phyloP scores from a whole-genome alignment of 2,113 vertebrate genomes.

The Scortum barcoo region DNA sequence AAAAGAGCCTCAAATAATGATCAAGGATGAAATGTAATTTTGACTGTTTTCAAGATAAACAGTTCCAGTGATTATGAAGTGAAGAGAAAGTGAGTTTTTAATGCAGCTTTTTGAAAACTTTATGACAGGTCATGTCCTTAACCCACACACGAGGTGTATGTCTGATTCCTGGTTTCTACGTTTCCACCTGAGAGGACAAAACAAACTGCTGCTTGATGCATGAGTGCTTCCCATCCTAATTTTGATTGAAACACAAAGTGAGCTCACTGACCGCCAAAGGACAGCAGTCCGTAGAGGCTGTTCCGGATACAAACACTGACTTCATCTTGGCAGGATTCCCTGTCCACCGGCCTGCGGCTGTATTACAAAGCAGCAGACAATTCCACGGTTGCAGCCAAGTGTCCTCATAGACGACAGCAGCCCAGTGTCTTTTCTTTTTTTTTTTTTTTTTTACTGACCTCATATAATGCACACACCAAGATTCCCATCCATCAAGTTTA shows the following conservation, averaged over 20 bases:
- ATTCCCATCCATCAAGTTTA: constrained; percentile 70
- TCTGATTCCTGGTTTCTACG: constrained; percentile 18
- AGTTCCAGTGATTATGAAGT: background rate
- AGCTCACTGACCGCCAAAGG: constrained; percentile 71
- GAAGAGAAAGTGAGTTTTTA: background rate
- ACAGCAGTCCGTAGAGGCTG: constrained; percentile 47
- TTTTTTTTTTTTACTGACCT: constrained; percentile 21
- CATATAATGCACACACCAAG: constrained; percentile 51
- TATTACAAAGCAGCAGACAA: constrained; percentile 60
- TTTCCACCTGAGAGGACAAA: constrained; percentile 52
- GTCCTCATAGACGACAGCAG: constrained; percentile 52
- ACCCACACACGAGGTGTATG: background rate
- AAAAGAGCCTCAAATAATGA: constrained; percentile 37
- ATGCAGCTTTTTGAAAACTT: constrained; percentile 6
- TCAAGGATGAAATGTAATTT: constrained; percentile 42
- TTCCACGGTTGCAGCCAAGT: constrained; percentile 52
- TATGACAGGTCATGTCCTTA: background rate
- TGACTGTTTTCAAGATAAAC: constrained; percentile 40
- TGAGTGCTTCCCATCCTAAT: constrained; percentile 53
- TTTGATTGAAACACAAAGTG: constrained; percentile 71
- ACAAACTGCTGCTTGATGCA: constrained; percentile 42
- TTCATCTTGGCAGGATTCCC: constrained; percentile 72
- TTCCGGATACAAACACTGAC: constrained; percentile 58
- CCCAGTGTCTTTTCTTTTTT: constrained; percentile 13
- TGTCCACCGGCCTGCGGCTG: constrained; percentile 47